phyloP scores from a whole-genome alignment of 2,113 vertebrate species.

The Cyprinodon brontotheroides region DNA sequence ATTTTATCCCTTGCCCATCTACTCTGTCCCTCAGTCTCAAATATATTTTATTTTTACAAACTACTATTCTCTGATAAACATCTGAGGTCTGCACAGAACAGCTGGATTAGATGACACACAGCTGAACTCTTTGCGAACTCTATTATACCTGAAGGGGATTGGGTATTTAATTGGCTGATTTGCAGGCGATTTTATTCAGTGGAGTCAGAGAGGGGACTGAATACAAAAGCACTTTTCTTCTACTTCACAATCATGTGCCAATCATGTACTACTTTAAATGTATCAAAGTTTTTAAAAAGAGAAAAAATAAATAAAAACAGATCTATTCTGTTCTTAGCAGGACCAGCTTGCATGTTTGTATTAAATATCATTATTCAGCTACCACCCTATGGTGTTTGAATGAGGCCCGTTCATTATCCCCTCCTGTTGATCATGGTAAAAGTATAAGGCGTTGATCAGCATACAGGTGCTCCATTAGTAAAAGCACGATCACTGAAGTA shows the following conservation, averaged over 20 bases:
- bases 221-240: not conserved
- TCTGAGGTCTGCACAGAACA: too few relatives aligned
- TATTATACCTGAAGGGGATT: too few relatives aligned
- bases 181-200: not conserved
- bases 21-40: too few relatives aligned
- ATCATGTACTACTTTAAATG: not conserved
- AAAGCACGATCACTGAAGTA: slow-evolving; percentile 37
- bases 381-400: slow-evolving; percentile 48
- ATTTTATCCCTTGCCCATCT: too few relatives aligned
- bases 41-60: too few relatives aligned
- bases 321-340: not conserved
- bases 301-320: too few relatives aligned
- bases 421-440: slow-evolving; percentile 36
- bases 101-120: too few relatives aligned
- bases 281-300: too few relatives aligned
- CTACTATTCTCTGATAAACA: too few relatives aligned
- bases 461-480: slow-evolving; percentile 61
- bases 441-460: slow-evolving; percentile 54
- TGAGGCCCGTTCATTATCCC: slow-evolving; percentile 47
- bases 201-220: not conserved
- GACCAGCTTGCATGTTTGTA: slow-evolving; percentile 41
- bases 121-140: too few relatives aligned
- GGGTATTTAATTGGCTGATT: too few relatives aligned
- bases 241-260: not conserved
- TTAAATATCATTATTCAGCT: slow-evolving; percentile 52